Conservation (phyloP, 2,888 invertebrate genomes). For the Creontiades dilutus region DNA sequence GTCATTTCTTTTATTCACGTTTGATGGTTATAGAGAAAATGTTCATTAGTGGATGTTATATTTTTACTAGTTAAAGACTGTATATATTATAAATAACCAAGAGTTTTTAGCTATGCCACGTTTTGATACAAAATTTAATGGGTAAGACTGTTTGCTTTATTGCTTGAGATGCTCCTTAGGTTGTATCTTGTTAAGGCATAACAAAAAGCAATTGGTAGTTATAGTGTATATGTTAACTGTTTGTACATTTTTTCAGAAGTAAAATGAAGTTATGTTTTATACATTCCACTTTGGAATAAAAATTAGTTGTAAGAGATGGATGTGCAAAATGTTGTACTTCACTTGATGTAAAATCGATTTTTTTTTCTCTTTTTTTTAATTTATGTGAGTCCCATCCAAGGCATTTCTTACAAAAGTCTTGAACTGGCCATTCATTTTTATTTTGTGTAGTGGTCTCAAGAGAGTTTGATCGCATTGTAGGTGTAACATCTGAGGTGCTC, state of each 20-base stretch:
- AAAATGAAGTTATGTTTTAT: slow-evolving; percentile 71
- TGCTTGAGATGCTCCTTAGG: slow-evolving; percentile 70
- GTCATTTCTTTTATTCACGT: slow-evolving; percentile 50
- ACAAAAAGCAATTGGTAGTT: slow-evolving; percentile 71
- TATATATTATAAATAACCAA: slow-evolving; percentile 71
- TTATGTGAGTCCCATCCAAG: slow-evolving; percentile 67
- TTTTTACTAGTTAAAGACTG: slow-evolving; percentile 71
- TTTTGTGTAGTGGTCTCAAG: neutral
- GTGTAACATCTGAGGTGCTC: neutral
- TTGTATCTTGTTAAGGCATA: slow-evolving; percentile 70
- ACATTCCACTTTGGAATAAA: slow-evolving; percentile 71
- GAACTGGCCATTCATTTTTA: neutral
- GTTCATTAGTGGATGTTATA: slow-evolving; percentile 71
- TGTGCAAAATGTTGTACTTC: slow-evolving; percentile 59
- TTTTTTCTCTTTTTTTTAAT: slow-evolving; percentile 17
- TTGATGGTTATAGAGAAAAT: slow-evolving; percentile 68
- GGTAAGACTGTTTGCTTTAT: slow-evolving; percentile 70
- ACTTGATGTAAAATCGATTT: slow-evolving; percentile 44
- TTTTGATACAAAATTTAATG: slow-evolving; percentile 70
- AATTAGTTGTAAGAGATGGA: slow-evolving; percentile 59
- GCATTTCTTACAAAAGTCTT: slow-evolving; percentile 44
- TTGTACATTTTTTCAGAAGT: slow-evolving; percentile 71
- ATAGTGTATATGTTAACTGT: slow-evolving; percentile 72
- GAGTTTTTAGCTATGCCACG: slow-evolving; percentile 71
- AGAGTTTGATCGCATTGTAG: neutral